A percentile compares a stretch with the other conserved stretches of the same genome.
These are phyloP conservation scores for Acheta domesticus DNA, from an alignment of 2,888 invertebrate species.

Conservation along the genomic window DNA sequence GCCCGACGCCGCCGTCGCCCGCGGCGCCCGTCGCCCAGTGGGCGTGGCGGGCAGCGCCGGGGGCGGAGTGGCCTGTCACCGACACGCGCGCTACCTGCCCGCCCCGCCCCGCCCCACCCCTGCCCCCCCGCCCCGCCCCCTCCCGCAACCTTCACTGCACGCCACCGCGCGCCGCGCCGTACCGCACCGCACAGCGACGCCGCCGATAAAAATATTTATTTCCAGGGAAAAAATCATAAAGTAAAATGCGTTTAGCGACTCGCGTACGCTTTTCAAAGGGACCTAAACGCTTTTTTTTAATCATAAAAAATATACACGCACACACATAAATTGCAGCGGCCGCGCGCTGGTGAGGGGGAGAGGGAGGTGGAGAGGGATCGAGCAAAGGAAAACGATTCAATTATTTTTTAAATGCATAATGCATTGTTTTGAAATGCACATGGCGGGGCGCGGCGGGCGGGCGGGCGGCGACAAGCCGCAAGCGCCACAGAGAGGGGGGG, in stretches of 20 bases:
- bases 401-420: slow-evolving; percentile 11
- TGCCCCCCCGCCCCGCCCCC: neutral
- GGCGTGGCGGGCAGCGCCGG: neutral
- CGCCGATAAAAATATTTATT: slow-evolving; percentile 18
- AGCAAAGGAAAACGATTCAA: slow-evolving; percentile 9
- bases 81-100: slow-evolving; percentile 7
- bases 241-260: neutral
- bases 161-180: neutral
- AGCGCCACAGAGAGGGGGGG: neutral
- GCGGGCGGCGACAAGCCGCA: neutral
- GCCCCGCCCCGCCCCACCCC: neutral
- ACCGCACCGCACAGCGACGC: neutral
- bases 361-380: neutral
- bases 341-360: neutral
- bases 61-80: neutral
- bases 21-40: neutral
- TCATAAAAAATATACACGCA: slow-evolving; percentile 10
- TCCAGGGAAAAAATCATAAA: neutral
- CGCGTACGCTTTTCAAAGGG: slow-evolving; percentile 1
- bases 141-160: neutral
- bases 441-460: neutral
- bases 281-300: neutral
- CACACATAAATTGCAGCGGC: neutral
- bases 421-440: slow-evolving; percentile 10
- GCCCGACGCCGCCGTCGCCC: too few relatives aligned